Conservation (phyloP, 1,140 invertebrate species). For the Telenomus remus region DNA sequence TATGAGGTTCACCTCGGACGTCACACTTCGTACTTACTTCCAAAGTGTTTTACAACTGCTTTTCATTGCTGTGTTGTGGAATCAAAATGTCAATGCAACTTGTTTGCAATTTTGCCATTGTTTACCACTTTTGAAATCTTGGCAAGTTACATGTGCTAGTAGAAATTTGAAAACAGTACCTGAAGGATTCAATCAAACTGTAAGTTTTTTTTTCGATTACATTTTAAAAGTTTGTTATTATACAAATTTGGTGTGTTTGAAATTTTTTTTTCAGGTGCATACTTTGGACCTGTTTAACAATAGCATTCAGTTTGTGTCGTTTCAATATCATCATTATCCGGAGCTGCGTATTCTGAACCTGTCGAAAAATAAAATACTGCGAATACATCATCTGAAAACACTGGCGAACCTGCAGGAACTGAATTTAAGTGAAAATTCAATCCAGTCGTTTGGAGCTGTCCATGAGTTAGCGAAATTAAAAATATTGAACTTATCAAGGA, state of each 20-base stretch:
- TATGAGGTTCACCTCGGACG: no score
- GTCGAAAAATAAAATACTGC: constrained; percentile 62
- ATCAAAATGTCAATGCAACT: constrained; percentile 9
- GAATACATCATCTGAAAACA: constrained; percentile 58
- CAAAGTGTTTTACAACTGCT: constrained; percentile 3
- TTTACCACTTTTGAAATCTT: neutral
- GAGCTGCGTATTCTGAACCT: constrained; percentile 63
- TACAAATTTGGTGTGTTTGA: neutral
- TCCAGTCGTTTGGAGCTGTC: constrained; percentile 49
- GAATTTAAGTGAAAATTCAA: constrained; percentile 64
- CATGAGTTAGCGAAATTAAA: constrained; percentile 57
- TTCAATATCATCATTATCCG: constrained; percentile 37
- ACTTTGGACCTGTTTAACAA: constrained; percentile 28
- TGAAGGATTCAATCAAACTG: constrained; percentile 12
- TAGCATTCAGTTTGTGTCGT: constrained; percentile 7
- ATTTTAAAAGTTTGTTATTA: neutral
- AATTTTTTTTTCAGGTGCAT: constrained; percentile 18
- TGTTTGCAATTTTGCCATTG: constrained; percentile 21
- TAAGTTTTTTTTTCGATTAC: constrained; percentile 11
- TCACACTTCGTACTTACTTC: constrained; percentile 4
- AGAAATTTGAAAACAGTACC: constrained; percentile 12
- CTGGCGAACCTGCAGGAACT: constrained; percentile 61
- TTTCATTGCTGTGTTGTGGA: constrained; percentile 9
- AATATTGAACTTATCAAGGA: constrained; percentile 62
- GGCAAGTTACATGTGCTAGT: constrained; percentile 22